Percentiles rank a stretch among this genome's conserved stretches.
Evolutionary conservation across 2,113 vertebrate genomes (phyloP).

Genomic region (Stercorarius parasiticus): DNA sequence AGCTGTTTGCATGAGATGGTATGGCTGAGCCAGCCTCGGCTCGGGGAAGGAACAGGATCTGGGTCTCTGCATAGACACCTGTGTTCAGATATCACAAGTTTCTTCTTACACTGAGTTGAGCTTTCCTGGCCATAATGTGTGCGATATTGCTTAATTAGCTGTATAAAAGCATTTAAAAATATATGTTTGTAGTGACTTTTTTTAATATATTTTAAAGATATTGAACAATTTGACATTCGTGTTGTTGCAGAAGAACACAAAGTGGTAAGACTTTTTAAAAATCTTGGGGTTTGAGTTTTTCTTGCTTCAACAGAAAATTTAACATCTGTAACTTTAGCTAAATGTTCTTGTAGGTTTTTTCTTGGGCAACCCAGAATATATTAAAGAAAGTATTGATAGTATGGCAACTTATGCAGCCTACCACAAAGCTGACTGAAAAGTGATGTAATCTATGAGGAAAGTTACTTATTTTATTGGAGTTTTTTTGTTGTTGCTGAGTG

Average conservation of each 20-base stretch:
- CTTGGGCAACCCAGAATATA: background rate
- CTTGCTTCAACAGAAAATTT: background rate
- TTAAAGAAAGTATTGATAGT: background rate
- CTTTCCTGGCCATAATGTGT: background rate
- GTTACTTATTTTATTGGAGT: background rate
- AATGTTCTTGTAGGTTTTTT: background rate
- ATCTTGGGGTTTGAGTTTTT: background rate
- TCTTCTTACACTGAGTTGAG: background rate
- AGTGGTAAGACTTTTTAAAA: constrained; percentile 82
- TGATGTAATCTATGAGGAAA: background rate
- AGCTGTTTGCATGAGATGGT: fast-evolving
- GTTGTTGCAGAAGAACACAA: constrained; percentile 80
- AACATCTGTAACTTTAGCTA: background rate
- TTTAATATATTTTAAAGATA: constrained; percentile 76
- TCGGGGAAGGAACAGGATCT: background rate
- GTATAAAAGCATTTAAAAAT: background rate
- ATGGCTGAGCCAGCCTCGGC: background rate
- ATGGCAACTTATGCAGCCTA: background rate
- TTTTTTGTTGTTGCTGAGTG: background rate
- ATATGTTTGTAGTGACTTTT: background rate
- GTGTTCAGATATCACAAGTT: background rate
- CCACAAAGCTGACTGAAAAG: background rate
- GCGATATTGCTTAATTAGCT: background rate
- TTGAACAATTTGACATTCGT: constrained; percentile 85
- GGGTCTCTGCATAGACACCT: background rate